phyloP scores from a whole-genome alignment of 2,113 vertebrate species.

The Dicentrarchus labrax region DNA sequence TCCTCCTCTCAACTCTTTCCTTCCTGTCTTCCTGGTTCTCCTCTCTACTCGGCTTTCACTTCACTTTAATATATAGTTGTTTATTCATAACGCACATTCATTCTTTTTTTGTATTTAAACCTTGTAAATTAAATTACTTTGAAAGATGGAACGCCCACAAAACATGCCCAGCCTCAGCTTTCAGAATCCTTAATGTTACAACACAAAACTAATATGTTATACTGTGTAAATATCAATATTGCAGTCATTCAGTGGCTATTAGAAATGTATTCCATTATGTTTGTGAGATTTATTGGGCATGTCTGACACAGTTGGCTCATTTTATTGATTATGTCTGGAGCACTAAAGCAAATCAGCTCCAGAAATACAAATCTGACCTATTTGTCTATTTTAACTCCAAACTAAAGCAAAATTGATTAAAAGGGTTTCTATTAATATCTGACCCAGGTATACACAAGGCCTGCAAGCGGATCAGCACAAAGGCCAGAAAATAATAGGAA shows the following conservation, averaged over 20 bases:
- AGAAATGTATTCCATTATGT: conserved; percentile 41
- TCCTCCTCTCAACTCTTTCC: background rate
- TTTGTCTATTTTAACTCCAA: conserved; percentile 4
- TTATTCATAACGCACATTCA: background rate
- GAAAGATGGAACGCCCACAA: background rate
- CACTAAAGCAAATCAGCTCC: conserved; percentile 7
- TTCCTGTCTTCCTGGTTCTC: background rate
- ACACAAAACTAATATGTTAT: background rate
- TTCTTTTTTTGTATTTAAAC: background rate
- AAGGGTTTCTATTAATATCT: background rate
- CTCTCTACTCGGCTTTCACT: too few species aligned
- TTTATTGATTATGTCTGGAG: conserved; percentile 53
- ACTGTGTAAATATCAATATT: conserved; percentile 28
- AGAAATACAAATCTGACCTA: conserved; percentile 14
- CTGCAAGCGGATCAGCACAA: background rate
- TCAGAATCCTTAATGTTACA: background rate
- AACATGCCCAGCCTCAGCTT: background rate
- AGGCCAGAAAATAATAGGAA: background rate
- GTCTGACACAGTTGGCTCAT: conserved; percentile 21
- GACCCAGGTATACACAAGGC: background rate
- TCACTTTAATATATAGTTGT: background rate
- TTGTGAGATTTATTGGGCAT: conserved; percentile 16
- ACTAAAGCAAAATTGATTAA: conserved; percentile 4
- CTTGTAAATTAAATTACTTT: background rate
- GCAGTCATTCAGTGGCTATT: conserved; percentile 15